A percentile compares a stretch with the other conserved stretches of the same genome.
Conservation (phyloP, 2,888 invertebrate species). For the Agriopis marginaria region DNA sequence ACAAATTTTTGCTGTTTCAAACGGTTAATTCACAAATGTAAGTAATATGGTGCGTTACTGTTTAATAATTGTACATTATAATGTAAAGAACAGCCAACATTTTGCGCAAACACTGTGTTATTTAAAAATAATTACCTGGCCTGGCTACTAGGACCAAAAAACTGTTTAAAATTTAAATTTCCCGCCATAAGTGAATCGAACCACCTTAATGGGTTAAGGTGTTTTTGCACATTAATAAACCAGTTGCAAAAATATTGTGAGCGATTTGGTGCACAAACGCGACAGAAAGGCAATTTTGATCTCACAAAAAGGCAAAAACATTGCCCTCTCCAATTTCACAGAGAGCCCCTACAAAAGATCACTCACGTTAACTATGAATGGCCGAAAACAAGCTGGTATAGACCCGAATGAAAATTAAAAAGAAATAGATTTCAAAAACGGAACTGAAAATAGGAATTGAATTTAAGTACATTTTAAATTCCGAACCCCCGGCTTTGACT, state of each 20-base stretch:
- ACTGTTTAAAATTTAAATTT: too few species aligned
- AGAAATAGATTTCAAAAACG: slow-evolving; percentile 76
- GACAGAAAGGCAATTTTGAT: slow-evolving; percentile 73
- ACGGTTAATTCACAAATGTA: too few species aligned
- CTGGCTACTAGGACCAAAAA: too few species aligned
- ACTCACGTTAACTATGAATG: slow-evolving; percentile 85
- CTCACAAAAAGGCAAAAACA: slow-evolving; percentile 77
- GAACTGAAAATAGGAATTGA: slow-evolving; percentile 80
- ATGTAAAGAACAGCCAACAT: too few species aligned
- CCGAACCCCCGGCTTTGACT: slow-evolving; percentile 78
- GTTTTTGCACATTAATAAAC: not conserved
- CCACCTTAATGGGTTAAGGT: not conserved
- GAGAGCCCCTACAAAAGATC: slow-evolving; percentile 84
- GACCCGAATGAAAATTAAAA: slow-evolving; percentile 81
- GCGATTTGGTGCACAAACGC: slow-evolving; percentile 51
- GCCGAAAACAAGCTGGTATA: slow-evolving; percentile 76
- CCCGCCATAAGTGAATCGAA: too few species aligned
- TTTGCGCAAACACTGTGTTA: too few species aligned
- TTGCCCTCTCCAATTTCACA: slow-evolving; percentile 80
- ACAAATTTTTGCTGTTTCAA: too few species aligned
- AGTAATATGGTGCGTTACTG: too few species aligned
- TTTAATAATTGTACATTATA: too few species aligned
- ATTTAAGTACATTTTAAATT: slow-evolving; percentile 85
- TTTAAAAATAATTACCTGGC: too few species aligned
- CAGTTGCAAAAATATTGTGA: not conserved